phyloP scores from a whole-genome alignment of 1,140 invertebrate genomes.

The Caenorhabditis latens region DNA sequence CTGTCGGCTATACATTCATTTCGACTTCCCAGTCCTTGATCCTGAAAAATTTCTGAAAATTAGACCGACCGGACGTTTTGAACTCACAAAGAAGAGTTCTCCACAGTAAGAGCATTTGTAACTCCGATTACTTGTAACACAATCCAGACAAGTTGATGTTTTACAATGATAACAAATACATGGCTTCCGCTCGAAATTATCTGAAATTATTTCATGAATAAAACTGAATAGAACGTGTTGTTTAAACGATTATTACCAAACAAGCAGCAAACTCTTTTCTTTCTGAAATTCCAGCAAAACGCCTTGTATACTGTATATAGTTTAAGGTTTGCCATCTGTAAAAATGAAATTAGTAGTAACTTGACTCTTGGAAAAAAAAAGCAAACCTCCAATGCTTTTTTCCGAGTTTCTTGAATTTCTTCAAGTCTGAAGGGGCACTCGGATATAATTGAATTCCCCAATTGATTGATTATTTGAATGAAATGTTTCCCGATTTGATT shows the following conservation, averaged over 20 bases:
- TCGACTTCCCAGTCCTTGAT: background rate
- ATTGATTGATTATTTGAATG: background rate
- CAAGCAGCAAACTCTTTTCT: background rate
- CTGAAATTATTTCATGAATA: background rate
- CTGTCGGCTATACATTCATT: background rate
- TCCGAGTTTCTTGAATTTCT: background rate
- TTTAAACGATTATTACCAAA: background rate
- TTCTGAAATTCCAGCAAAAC: constrained; percentile 1
- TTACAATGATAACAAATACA: background rate
- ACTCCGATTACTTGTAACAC: background rate
- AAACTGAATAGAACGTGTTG: background rate
- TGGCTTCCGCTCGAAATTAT: background rate
- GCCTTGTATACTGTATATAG: background rate
- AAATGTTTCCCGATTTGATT: constrained; percentile 1
- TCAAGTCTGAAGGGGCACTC: background rate
- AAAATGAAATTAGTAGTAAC: background rate
- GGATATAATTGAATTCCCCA: background rate
- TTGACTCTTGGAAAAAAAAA: background rate
- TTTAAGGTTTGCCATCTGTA: background rate
- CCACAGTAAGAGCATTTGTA: constrained; percentile 25
- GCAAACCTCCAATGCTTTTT: background rate
- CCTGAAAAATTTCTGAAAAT: background rate
- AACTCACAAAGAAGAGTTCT: background rate
- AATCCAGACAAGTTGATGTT: background rate
- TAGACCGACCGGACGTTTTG: too few species aligned